These are phyloP conservation scores for Drosophila lowei DNA, from an alignment of 1,140 invertebrate genomes.

Conservation along the genomic window DNA sequence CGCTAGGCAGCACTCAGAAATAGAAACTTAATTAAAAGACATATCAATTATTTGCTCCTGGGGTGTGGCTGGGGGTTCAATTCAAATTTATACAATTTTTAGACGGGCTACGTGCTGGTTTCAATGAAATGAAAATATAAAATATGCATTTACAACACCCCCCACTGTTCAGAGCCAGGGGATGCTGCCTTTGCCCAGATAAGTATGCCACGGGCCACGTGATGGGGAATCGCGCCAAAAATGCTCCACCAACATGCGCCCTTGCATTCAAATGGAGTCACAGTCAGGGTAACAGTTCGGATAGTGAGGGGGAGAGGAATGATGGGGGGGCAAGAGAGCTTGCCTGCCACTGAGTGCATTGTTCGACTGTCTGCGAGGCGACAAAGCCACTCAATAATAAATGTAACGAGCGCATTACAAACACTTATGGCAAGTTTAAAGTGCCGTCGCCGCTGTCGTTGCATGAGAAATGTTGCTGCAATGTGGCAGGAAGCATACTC, in stretches of 20 bases:
- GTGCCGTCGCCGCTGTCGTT: slow-evolving; percentile 41
- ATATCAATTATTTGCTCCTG: slow-evolving; percentile 55
- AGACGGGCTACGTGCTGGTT: slow-evolving; percentile 64
- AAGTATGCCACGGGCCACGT: slow-evolving; percentile 72
- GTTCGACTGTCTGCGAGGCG: slow-evolving; percentile 49
- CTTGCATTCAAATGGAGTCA: slow-evolving; percentile 65
- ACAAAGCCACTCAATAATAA: slow-evolving; percentile 75
- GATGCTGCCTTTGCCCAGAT: slow-evolving; percentile 45
- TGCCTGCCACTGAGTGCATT: slow-evolving; percentile 42
- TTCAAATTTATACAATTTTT: slow-evolving; percentile 35
- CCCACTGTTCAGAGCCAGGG: background rate
- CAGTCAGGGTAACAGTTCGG: background rate
- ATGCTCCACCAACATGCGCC: slow-evolving; percentile 29
- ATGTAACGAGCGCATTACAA: slow-evolving; percentile 79
- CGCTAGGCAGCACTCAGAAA: background rate
- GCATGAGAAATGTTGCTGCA: slow-evolving; percentile 21
- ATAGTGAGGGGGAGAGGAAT: background rate
- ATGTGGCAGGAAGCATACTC: slow-evolving; percentile 35
- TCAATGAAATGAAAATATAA: slow-evolving; percentile 81
- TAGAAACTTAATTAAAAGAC: slow-evolving; percentile 55
- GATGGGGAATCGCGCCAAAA: slow-evolving; percentile 69
- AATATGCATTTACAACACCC: slow-evolving; percentile 74
- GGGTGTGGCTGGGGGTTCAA: slow-evolving; percentile 18
- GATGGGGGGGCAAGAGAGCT: background rate
- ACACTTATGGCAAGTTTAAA: slow-evolving; percentile 76